Base-by-base conservation (phyloP, 1,140 invertebrate species). In the Kradibia gibbosae region DNA sequence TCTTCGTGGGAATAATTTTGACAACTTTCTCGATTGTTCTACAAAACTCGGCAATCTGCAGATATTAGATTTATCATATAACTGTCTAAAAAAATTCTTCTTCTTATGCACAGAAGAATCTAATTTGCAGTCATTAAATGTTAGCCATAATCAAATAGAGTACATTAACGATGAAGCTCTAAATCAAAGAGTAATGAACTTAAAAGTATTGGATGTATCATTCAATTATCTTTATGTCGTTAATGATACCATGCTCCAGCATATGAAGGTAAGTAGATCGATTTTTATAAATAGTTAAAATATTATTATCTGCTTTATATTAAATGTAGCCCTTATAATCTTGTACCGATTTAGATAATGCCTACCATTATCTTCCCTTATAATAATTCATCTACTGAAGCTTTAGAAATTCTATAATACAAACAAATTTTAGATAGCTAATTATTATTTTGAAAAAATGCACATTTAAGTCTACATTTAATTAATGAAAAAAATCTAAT, bases 1-100 rank as follows among this genome's bases (percentile, higher is more conserved):
- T 75, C 82, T 92, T 0, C 86, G 86, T 11, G 86, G 86, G 0
- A 92, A 92, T 72, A 55, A 87, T 25, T 91, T 92, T 28, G 88
- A 92, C 83, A 90, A 86, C 80, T 92, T 92, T 31, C 78, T 91
- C 4, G 91, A 91, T 25, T 91, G 91, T 65, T 90, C 91, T 8
- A 89, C 91, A 0, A 85, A 88, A 42, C 84, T 91, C 0, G 82
- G 84, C 3, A 88, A 75, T 15, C 36, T 91, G 5, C 83, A 74
- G 28, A 82, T 78, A 1, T 48, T 91, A 25, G 90, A 91, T 83
- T 70, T 91, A 10, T 91, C 91, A 0, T 86, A 90, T 20, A 91
- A 91, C 85, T 86, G 87, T 70, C 83, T 91, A 0, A 87, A 89
- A 22, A 85, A 87, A 71, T 90, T 91, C 42, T 90, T 91, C 31